Conservation (phyloP, 2,888 invertebrate genomes). For the Folsomia manolachei region DNA sequence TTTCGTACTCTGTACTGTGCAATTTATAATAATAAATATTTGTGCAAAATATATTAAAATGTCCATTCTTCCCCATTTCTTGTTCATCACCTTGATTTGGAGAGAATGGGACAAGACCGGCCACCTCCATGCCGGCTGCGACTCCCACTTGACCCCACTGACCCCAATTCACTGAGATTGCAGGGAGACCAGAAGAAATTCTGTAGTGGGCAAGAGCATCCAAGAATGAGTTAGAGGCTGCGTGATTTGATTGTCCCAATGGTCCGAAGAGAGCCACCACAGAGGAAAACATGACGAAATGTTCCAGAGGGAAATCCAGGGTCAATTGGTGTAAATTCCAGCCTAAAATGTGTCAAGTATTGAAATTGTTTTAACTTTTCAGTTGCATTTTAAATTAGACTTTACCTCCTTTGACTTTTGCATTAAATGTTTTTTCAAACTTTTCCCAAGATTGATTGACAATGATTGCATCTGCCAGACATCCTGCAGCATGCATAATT, state of each 20-base stretch:
- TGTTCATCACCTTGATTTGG: slow-evolving; percentile 30
- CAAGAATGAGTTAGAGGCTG: slow-evolving; percentile 27
- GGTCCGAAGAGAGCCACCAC: slow-evolving; percentile 23
- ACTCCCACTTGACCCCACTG: slow-evolving; percentile 31
- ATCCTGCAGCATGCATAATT: slow-evolving; percentile 12
- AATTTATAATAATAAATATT: too few relatives aligned
- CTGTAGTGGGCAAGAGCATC: slow-evolving; percentile 30
- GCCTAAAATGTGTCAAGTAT: slow-evolving; percentile 27
- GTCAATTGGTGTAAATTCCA: slow-evolving; percentile 33
- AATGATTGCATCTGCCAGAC: slow-evolving; percentile 12
- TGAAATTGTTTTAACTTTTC: slow-evolving; percentile 18
- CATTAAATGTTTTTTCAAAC: slow-evolving; percentile 19
- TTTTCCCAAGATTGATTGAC: slow-evolving; percentile 31
- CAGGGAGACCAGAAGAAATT: slow-evolving; percentile 22
- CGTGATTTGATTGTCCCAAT: slow-evolving; percentile 32
- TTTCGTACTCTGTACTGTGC: too few relatives aligned
- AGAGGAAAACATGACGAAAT: slow-evolving; percentile 35
- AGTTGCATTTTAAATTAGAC: too few relatives aligned
- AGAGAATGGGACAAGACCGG: slow-evolving; percentile 28
- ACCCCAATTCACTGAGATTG: slow-evolving; percentile 28
- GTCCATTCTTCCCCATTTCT: too few relatives aligned
- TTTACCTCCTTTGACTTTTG: slow-evolving; percentile 29
- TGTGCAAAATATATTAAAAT: too few relatives aligned
- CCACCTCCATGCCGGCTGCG: slow-evolving; percentile 21
- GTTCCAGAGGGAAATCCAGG: slow-evolving; percentile 25